These are phyloP conservation scores for Nymphalis polychloros DNA, from an alignment of 2,888 invertebrate genomes.

Conservation along the genomic window DNA sequence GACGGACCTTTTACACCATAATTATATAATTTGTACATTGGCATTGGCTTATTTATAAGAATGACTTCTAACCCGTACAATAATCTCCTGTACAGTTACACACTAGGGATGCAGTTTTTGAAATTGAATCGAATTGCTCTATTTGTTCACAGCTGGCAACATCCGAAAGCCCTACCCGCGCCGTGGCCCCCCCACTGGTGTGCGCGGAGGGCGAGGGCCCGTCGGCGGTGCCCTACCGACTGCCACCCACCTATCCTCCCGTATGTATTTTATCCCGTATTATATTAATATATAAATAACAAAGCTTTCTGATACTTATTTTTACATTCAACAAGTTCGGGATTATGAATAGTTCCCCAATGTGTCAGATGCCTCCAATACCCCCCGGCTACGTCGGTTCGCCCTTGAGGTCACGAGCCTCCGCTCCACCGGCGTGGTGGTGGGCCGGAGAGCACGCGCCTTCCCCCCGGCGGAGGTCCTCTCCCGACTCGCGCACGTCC, in stretches of 20 bases:
- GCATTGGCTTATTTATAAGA: no score
- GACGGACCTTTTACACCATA: no score
- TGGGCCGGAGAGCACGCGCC: conserved; percentile 40
- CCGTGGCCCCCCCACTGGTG: conserved; percentile 49
- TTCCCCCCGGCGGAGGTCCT: conserved; percentile 62
- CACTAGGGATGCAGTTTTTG: no score
- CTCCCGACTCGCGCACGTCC: conserved; percentile 66
- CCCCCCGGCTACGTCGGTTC: conserved; percentile 43
- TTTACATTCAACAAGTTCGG: no score
- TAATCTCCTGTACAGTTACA: neutral
- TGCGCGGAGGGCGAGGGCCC: conserved; percentile 65
- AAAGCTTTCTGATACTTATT: no score
- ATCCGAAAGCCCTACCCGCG: conserved; percentile 59
- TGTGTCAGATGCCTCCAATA: conserved; percentile 43
- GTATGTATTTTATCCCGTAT: conserved; percentile 53
- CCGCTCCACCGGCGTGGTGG: conserved; percentile 63
- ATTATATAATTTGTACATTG: no score
- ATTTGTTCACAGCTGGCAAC: conserved; percentile 49
- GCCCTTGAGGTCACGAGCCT: conserved; percentile 58
- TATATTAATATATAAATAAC: neutral
- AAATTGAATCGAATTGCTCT: neutral
- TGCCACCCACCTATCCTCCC: conserved; percentile 57
- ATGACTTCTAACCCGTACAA: no score
- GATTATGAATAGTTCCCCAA: neutral
- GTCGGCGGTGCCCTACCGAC: conserved; percentile 52